Base-by-base conservation (phyloP, 92 coral and sea anemone genomes). In the Paragorgia papillata region DNA sequence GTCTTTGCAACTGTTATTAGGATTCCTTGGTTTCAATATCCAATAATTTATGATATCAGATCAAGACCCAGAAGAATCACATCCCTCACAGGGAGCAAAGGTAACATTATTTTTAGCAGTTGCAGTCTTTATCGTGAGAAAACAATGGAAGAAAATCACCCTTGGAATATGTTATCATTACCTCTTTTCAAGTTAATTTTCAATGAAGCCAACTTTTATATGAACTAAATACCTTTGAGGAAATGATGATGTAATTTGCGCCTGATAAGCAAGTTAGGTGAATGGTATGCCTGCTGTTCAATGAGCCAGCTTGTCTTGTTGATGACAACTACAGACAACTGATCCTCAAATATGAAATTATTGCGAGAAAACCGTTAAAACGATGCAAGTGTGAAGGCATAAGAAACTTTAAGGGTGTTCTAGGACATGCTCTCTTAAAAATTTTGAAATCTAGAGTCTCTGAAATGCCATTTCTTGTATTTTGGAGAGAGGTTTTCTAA, bases 61-160 rank as follows among this genome's bases (percentile, higher is more conserved):
- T 95, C 99, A 20, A 89, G 80, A 54, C 99, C 99, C 56, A 88
- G 97, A 58, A 89, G 92, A 84, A 89, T 95, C 18, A 74, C 90
- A 18, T 95, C 99, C 26, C 97, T 96, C 46, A 95, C 99, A 41
- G 99, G 99, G 69, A 95, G 99, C 75, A 95, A 95, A 95, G 99
- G 99, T 95, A 83, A 0, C 9, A 12, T 28, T 17, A 1, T 5
- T 9, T n/a, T 53, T 53, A 4, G 6, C 0, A 24, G 29, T 55
- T 1, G 40, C 43, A 19, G 8, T 37, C n/a, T n/a, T 31, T 28
- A 51, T 8, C 39, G 18, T 0, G 30, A 24, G n/a, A n/a, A n/a
- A n/a, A n/a, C n/a, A n/a, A n/a, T n/a, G n/a, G n/a, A n/a, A n/a
- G n/a, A n/a, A n/a, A n/a, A n/a, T n/a, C n/a, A n/a, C n/a, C n/a